Conservation (phyloP, 2,888 invertebrate genomes). For the Orthosia incerta region DNA sequence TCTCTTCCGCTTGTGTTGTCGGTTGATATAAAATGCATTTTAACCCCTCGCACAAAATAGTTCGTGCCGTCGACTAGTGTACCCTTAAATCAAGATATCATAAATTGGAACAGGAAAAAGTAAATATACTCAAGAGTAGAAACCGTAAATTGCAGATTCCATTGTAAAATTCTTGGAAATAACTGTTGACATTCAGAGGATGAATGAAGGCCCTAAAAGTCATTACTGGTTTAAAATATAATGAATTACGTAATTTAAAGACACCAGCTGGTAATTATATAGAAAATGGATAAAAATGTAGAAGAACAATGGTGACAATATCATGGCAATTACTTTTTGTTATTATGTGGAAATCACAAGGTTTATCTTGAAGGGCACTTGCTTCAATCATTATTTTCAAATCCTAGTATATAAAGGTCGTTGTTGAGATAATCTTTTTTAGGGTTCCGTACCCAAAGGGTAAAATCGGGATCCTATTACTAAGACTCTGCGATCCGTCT, state of each 20-base stretch:
- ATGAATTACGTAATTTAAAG: slow-evolving; percentile 16
- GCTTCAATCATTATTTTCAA: not conserved
- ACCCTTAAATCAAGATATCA: not conserved
- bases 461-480: no score
- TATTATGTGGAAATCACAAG: slow-evolving; percentile 50
- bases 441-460: no score
- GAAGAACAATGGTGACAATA: slow-evolving; percentile 51
- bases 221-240: not conserved
- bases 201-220: not conserved
- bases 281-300: slow-evolving; percentile 17
- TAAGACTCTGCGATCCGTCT: no score
- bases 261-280: slow-evolving; percentile 18
- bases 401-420: not conserved
- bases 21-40: no score
- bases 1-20: no score
- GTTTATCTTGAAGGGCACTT: slow-evolving; percentile 22
- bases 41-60: no score
- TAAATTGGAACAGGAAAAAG: slow-evolving; percentile 32
- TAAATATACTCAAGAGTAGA: not conserved
- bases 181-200: slow-evolving; percentile 35
- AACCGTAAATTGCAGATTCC: slow-evolving; percentile 12
- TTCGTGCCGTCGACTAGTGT: no score
- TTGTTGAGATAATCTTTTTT: no score
- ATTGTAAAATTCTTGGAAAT: slow-evolving; percentile 26
- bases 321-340: slow-evolving; percentile 18